phyloP scores from a whole-genome alignment of 2,113 vertebrate genomes.

The Eurypyga helias region DNA sequence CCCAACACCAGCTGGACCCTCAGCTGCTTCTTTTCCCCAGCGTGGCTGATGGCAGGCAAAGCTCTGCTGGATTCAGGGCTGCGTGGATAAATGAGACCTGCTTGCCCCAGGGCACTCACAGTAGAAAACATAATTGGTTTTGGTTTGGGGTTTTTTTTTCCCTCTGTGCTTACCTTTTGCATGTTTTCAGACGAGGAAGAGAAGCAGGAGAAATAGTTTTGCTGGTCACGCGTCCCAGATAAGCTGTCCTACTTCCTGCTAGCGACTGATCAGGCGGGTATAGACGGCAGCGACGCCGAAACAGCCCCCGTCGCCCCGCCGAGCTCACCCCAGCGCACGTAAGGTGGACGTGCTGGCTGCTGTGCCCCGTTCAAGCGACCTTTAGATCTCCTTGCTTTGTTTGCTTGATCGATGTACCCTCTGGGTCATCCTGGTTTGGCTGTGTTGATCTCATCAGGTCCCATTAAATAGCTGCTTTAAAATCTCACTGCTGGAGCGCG shows the following conservation, averaged over 20 bases:
- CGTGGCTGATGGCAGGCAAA: neutral
- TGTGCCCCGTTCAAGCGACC: neutral
- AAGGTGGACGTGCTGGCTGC: neutral
- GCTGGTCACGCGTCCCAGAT: neutral
- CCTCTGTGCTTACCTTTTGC: neutral
- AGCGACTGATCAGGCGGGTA: fast-evolving
- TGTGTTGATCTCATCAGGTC: neutral
- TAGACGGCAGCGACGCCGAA: fast-evolving
- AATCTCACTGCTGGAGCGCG: neutral
- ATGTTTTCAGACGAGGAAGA: neutral
- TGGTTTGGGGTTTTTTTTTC: neutral
- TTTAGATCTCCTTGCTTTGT: neutral
- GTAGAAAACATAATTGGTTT: neutral
- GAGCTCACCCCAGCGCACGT: neutral
- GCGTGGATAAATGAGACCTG: neutral
- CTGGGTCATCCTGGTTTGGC: neutral
- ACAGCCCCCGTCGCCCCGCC: fast-evolving
- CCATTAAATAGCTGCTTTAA: neutral
- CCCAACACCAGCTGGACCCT: too few species aligned
- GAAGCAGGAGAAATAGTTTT: neutral
- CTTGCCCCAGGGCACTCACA: neutral
- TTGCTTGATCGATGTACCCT: too few species aligned
- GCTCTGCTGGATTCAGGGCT: neutral
- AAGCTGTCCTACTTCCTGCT: neutral
- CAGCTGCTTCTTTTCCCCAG: neutral